These are phyloP conservation scores for Blastobasis adustella DNA, from an alignment of 2,888 invertebrate species.

Conservation along the genomic window DNA sequence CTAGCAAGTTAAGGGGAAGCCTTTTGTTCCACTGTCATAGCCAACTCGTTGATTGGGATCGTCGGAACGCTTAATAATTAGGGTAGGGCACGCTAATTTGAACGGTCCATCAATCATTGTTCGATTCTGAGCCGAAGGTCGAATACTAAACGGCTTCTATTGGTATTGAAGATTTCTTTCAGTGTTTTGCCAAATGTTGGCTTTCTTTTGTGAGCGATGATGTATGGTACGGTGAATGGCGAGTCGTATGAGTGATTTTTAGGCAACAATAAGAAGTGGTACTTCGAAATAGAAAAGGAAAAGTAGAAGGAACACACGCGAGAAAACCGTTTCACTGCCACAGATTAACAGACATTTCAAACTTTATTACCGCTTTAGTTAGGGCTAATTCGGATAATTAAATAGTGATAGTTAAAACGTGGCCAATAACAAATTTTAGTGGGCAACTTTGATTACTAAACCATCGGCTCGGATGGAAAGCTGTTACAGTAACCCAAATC, in stretches of 20 bases:
- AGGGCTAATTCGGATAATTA: conserved; percentile 24
- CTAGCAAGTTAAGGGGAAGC: conserved; percentile 37
- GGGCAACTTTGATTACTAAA: conserved; percentile 24
- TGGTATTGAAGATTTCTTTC: no score
- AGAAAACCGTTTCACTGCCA: not conserved
- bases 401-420: conserved; percentile 34
- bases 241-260: no score
- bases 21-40: conserved; percentile 33
- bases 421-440: conserved; percentile 24
- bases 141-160: not conserved
- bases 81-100: conserved; percentile 2
- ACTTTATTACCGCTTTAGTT: conserved; percentile 1
- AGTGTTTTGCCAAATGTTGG: no score
- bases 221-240: no score
- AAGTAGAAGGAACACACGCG: not conserved
- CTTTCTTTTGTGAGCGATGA: no score
- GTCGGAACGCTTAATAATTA: conserved; percentile 20
- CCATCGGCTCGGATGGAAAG: conserved; percentile 23
- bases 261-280: no score
- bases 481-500: conserved; percentile 12
- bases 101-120: not conserved
- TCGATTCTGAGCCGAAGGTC: not conserved
- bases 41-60: conserved; percentile 28
- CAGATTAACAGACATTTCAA: not conserved
- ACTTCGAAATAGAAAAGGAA: no score